Evolutionary conservation across 2,888 invertebrate species (phyloP).

Genomic region (Limnephilus rhombicus): DNA sequence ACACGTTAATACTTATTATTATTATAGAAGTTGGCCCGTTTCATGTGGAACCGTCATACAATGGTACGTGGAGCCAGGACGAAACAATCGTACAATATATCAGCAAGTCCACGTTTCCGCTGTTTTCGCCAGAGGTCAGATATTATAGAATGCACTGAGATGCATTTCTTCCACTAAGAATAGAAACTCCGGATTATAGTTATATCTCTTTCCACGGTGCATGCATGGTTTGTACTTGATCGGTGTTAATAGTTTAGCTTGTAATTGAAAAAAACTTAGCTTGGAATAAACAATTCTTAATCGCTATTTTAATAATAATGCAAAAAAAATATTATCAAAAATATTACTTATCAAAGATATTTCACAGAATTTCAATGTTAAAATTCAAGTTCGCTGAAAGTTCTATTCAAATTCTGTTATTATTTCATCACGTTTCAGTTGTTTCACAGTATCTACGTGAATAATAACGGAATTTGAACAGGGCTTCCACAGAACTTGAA

Average conservation of each 20-base stretch:
- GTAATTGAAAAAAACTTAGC: background rate
- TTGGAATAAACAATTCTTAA: too few species aligned
- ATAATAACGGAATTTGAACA: too few species aligned
- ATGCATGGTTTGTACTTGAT: background rate
- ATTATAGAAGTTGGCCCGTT: background rate
- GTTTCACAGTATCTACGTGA: too few species aligned
- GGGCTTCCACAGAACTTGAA: too few species aligned
- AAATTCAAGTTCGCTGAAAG: too few species aligned
- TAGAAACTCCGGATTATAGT: background rate
- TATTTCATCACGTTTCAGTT: too few species aligned
- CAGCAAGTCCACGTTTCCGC: slow-evolving; percentile 42
- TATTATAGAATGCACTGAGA: slow-evolving; percentile 26
- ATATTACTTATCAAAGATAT: too few species aligned
- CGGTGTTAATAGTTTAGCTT: background rate
- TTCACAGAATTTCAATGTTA: too few species aligned
- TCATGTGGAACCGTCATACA: slow-evolving; percentile 9
- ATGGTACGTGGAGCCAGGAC: slow-evolving; percentile 9
- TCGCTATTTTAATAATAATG: too few species aligned
- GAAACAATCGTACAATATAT: slow-evolving; percentile 43
- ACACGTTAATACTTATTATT: background rate
- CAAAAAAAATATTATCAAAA: too few species aligned
- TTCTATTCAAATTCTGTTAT: too few species aligned
- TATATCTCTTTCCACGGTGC: background rate
- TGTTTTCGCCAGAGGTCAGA: slow-evolving; percentile 25
- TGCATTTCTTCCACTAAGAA: slow-evolving; percentile 25